Conservation (phyloP, 2,113 vertebrate species). For the Alexandromys fortis region DNA sequence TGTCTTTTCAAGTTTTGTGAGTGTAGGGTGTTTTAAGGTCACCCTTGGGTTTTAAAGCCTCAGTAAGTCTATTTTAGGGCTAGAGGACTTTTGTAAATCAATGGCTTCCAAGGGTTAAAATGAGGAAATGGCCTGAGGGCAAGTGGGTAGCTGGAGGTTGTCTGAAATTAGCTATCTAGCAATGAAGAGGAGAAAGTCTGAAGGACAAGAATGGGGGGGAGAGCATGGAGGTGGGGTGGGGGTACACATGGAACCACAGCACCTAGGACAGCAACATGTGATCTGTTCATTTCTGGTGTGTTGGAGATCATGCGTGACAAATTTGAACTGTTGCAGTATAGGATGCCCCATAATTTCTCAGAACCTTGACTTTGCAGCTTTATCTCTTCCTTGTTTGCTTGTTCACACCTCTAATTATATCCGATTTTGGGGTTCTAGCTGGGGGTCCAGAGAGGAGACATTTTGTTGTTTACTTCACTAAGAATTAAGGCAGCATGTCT, state of each 20-base stretch:
- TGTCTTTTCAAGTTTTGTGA: background rate
- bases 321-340: constrained; percentile 82
- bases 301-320: constrained; percentile 81
- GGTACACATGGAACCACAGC: background rate
- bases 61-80: constrained; percentile 61
- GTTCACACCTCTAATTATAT: constrained; percentile 87
- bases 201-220: constrained; percentile 63
- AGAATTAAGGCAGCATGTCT: constrained; percentile 76
- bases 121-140: background rate
- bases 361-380: constrained; percentile 85
- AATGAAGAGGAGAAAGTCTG: constrained; percentile 65
- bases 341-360: constrained; percentile 84
- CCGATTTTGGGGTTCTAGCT: constrained; percentile 81
- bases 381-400: constrained; percentile 82
- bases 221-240: no score
- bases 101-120: constrained; percentile 70
- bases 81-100: constrained; percentile 79
- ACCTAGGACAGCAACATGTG: constrained; percentile 61
- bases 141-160: constrained; percentile 39
- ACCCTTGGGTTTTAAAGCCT: constrained; percentile 48
- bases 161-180: constrained; percentile 81
- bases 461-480: constrained; percentile 84
- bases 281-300: constrained; percentile 55
- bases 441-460: constrained; percentile 77
- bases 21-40: constrained; percentile 8